phyloP scores from a whole-genome alignment of 2,797 vertebrate species.

The Myotis planiceps region DNA sequence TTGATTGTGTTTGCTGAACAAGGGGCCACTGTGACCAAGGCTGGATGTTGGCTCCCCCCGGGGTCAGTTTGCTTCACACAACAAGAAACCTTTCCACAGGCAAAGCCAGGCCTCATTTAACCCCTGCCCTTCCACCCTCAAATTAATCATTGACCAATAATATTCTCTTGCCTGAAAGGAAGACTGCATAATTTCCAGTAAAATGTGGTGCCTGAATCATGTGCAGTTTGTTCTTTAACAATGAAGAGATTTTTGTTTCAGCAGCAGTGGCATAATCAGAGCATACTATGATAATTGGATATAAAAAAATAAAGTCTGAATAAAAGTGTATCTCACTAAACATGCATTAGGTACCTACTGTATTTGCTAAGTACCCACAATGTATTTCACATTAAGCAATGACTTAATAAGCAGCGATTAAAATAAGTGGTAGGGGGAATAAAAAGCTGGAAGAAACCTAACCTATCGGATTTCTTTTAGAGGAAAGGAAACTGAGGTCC shows the following conservation, averaged over 20 bases:
- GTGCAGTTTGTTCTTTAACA: neutral
- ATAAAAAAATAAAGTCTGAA: neutral
- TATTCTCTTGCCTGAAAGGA: neutral
- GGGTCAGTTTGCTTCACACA: neutral
- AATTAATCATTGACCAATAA: neutral
- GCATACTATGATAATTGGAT: neutral
- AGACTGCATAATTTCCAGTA: neutral
- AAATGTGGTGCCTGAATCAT: neutral
- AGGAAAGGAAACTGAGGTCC: slow-evolving; percentile 1
- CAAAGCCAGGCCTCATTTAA: neutral
- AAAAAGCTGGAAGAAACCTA: neutral
- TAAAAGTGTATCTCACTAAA: neutral
- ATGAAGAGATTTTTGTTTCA: neutral
- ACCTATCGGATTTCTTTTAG: neutral
- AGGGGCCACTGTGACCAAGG: neutral
- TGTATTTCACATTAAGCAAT: neutral
- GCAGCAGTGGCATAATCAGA: neutral
- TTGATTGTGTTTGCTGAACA: neutral
- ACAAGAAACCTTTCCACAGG: neutral
- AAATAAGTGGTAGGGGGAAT: neutral
- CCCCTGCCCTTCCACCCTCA: neutral
- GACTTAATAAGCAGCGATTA: neutral
- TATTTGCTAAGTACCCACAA: neutral
- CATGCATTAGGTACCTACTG: neutral
- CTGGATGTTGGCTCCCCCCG: neutral